A percentile compares a stretch with the other conserved stretches of the same genome.
Evolutionary conservation across 2,888 invertebrate species (phyloP).

Genomic region (Biston stratarius): DNA sequence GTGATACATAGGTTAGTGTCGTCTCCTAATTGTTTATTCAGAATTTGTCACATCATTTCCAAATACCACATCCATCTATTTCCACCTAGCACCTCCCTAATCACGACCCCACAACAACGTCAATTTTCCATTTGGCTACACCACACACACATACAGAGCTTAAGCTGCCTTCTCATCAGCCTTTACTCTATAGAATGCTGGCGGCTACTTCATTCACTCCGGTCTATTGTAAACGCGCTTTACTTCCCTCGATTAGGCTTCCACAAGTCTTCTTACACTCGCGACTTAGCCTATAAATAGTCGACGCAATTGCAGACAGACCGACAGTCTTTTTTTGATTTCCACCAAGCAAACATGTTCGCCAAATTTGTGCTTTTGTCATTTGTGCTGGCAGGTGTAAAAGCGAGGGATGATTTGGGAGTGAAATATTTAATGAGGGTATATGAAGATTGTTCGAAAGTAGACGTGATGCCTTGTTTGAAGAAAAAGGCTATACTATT

Average conservation of each 20-base stretch:
- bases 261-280: constrained; percentile 35
- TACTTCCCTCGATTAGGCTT: constrained; percentile 66
- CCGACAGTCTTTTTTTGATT: constrained; percentile 85
- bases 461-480: constrained; percentile 90
- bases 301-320: constrained; percentile 55
- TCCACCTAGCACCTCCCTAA: constrained; percentile 23
- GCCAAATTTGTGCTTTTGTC: constrained; percentile 64
- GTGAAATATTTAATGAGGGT: constrained; percentile 89
- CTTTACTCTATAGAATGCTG: constrained; percentile 29
- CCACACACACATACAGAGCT: constrained; percentile 52
- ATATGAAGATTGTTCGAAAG: constrained; percentile 92
- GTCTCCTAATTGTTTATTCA: too few species aligned
- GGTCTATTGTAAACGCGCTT: constrained; percentile 40
- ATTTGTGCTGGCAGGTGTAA: constrained; percentile 54
- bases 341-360: constrained; percentile 64
- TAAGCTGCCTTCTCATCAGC: constrained; percentile 34
- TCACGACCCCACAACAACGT: constrained; percentile 56
- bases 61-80: constrained; percentile 34
- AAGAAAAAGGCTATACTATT: constrained; percentile 94
- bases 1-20: too few species aligned
- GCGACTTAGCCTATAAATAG: constrained; percentile 77
- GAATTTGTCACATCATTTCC: too few species aligned
- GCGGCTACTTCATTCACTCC: constrained; percentile 44
- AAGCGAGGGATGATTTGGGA: constrained; percentile 82
- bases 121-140: constrained; percentile 64